phyloP scores from a whole-genome alignment of 2,113 vertebrate species.

The Crotalus tigris region DNA sequence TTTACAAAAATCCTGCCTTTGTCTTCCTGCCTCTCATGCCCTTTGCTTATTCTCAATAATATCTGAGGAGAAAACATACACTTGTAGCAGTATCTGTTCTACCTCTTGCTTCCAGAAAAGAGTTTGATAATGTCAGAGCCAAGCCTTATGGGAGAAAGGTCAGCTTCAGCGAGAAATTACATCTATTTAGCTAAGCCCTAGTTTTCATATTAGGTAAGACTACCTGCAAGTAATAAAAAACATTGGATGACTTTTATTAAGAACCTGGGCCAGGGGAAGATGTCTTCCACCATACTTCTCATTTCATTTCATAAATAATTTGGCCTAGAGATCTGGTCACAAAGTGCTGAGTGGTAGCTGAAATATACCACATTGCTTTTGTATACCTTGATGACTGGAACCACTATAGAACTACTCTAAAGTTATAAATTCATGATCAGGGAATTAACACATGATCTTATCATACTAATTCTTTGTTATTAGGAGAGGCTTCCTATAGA shows the following conservation, averaged over 20 bases:
- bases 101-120: neutral
- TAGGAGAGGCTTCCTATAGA: neutral
- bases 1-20: neutral
- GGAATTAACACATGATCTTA: neutral
- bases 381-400: neutral
- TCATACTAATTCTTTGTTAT: neutral
- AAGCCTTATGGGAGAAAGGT: neutral
- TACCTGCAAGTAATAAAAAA: neutral
- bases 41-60: neutral
- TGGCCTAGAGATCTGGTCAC: neutral
- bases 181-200: neutral
- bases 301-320: neutral
- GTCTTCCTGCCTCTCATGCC: neutral
- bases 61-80: neutral
- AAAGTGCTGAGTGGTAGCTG: neutral
- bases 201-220: neutral
- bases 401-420: neutral
- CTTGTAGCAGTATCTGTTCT: neutral
- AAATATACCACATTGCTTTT: neutral
- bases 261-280: neutral
- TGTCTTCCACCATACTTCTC: neutral
- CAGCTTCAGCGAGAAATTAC: neutral
- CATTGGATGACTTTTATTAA: neutral
- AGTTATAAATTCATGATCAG: neutral
- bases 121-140: neutral